These are phyloP conservation scores for Leistus spinibarbis DNA, from an alignment of 2,888 invertebrate species.

Conservation along the genomic window DNA sequence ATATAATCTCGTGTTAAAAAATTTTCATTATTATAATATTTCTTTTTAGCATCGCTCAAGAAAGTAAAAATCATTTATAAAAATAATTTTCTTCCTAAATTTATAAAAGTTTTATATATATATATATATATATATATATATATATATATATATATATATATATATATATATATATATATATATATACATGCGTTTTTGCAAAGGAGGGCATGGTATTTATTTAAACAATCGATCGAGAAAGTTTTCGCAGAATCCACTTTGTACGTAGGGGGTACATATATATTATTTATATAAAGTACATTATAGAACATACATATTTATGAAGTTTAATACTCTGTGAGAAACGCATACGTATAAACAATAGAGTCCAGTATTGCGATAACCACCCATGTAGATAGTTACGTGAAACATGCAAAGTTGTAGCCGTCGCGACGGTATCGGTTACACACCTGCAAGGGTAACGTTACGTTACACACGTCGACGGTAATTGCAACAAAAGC, in stretches of 20 bases:
- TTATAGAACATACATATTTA: not conserved
- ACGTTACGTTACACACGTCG: not conserved
- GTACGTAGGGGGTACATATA: not conserved
- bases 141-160: too few relatives aligned
- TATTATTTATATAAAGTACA: not conserved
- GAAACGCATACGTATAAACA: not conserved
- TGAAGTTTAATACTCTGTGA: not conserved
- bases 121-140: too few relatives aligned
- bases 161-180: too few relatives aligned
- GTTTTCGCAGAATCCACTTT: not conserved
- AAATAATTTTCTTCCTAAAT: too few relatives aligned
- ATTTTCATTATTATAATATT: too few relatives aligned
- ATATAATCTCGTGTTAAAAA: too few relatives aligned
- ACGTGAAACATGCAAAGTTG: not conserved
- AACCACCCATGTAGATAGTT: not conserved
- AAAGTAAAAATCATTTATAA: too few relatives aligned
- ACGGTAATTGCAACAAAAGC: slow-evolving; percentile 4
- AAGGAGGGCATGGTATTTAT: not conserved
- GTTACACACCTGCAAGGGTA: not conserved
- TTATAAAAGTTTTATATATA: too few relatives aligned
- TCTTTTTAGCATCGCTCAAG: too few relatives aligned
- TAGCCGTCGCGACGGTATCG: not conserved
- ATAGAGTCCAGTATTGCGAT: not conserved
- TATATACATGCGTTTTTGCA: not conserved
- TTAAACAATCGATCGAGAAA: not conserved